Evolutionary conservation across 2,888 invertebrate species (phyloP), one percentile per base, ranked within the genome.

Genomic region (Halocaridina rubra): DNA sequence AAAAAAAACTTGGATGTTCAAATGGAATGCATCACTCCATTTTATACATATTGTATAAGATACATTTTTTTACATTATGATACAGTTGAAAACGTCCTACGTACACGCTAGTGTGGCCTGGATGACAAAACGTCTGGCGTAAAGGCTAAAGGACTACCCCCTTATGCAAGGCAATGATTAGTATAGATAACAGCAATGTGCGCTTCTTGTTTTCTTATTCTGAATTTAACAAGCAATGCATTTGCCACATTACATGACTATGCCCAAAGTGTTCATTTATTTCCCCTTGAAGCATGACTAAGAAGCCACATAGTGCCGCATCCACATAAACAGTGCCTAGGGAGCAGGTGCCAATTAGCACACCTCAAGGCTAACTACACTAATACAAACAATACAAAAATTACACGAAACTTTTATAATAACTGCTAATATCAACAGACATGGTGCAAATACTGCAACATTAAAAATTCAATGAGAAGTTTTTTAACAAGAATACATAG

Each of bases 11-110:
- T 69, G 59, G 77, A 77, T 85, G 80, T 77, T 85, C 80, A 85
- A 80, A 82, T 80, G 87, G 87, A 87, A 87, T 87, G 87, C 85
- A 77, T 87, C 81, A 85, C 87, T 81, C 87, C 87, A 85, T 87
- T 85, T 85, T 87, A 85, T 87, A 87, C 87, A 87, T 85, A 87
- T 82, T 87, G 87, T 79, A 85, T 81, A 86, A 82, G 80, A 87
- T 76, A 80, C 78, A 74, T 87, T 82, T 87, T 87, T 87, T 82
- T 87, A 85, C 85, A 87, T 85, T 87, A 87, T 87, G 76, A 82
- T 87, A 87, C 87, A 87, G 82, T 85, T 80, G 57, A 80, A 87
- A 85, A 81, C 57, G 67, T 77, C 74, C 76, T 86, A 86, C 67
- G 75, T 86, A 86, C 82, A 86, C 61, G 80, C 84, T 76, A 78